These are phyloP conservation scores for Mionectes macconnelli DNA, from an alignment of 2,113 vertebrate genomes.

Conservation along the genomic window DNA sequence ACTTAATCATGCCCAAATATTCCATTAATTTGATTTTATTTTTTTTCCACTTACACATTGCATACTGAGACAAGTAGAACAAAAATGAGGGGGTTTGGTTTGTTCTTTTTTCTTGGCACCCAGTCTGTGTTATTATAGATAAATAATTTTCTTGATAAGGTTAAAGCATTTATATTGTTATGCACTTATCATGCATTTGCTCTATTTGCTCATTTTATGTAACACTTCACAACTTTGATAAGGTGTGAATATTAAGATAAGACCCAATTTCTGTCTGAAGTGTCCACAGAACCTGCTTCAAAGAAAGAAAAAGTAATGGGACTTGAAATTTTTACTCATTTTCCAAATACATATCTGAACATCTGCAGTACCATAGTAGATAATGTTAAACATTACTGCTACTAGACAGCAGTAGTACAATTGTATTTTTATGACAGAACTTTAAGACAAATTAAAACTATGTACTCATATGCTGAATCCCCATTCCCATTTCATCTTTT, in stretches of 20 bases:
- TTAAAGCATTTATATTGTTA: constrained; percentile 38
- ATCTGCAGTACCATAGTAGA: background rate
- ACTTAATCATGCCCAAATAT: background rate
- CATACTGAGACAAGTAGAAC: background rate
- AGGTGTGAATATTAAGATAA: constrained; percentile 58
- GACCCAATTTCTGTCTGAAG: constrained; percentile 23
- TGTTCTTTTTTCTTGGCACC: constrained; percentile 13
- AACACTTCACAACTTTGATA: constrained; percentile 44
- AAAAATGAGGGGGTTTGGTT: background rate
- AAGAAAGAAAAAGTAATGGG: constrained; percentile 19
- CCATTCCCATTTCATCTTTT: background rate
- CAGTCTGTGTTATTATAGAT: constrained; percentile 32
- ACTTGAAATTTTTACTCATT: constrained; percentile 13
- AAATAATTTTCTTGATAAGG: constrained; percentile 45
- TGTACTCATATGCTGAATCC: background rate
- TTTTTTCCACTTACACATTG: background rate
- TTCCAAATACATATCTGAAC: background rate
- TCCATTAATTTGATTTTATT: background rate
- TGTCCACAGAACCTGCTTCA: constrained; percentile 2
- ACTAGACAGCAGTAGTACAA: background rate
- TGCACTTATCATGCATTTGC: constrained; percentile 30
- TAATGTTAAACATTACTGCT: background rate
- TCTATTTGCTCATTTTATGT: constrained; percentile 16
- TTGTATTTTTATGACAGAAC: background rate
- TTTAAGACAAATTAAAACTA: background rate